These are phyloP conservation scores for Yponomeuta evonymella DNA, from an alignment of 2,888 invertebrate species.

Conservation along the genomic window DNA sequence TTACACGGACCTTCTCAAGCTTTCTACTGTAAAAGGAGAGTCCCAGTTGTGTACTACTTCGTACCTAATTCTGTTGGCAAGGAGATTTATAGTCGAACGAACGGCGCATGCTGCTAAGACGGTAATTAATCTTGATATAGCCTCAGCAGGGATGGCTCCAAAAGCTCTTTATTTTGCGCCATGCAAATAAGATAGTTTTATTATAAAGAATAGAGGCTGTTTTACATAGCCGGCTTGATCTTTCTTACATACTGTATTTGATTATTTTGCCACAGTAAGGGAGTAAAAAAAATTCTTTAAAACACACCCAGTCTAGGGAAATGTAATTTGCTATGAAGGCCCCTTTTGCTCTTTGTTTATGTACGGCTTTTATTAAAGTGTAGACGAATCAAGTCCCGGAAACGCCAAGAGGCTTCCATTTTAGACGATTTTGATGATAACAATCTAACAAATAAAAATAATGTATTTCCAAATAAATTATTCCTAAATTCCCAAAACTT, in stretches of 20 bases:
- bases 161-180: not conserved
- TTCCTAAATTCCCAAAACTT: no score
- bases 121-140: constrained; percentile 1
- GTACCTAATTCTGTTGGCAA: not conserved
- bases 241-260: not conserved
- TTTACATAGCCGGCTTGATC: not conserved
- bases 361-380: not conserved
- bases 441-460: not conserved
- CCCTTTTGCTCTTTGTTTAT: not conserved
- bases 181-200: not conserved
- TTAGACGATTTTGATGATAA: not conserved
- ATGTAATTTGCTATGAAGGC: not conserved
- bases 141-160: not conserved
- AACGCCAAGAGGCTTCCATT: not conserved
- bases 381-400: not conserved
- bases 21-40: no score
- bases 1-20: no score
- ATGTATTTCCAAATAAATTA: no score
- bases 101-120: not conserved
- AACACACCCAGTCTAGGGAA: not conserved
- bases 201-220: not conserved
- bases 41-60: no score
- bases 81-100: not conserved
- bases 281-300: no score
- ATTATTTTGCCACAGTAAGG: no score